Evolutionary conservation across 2,888 invertebrate genomes (phyloP), one percentile per base, ranked within the genome.

Genomic region (Disparrhopalites patrizii): DNA sequence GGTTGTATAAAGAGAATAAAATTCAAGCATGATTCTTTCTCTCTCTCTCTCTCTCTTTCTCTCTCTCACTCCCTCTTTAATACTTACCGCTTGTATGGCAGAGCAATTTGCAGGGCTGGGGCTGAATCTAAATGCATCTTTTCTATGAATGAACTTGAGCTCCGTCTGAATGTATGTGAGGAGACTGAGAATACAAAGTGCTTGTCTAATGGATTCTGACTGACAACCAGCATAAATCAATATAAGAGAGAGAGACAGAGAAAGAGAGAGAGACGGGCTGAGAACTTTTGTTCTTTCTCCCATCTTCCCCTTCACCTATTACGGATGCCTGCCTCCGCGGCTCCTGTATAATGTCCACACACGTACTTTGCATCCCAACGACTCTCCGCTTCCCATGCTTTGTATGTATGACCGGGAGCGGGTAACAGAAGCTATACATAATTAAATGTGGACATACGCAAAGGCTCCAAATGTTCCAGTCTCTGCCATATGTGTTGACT

Each of bases 211-310:
- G 73, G 67, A 70, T 66, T 69, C 62, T 69, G 69, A 70, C 68
- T 70, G 73, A 71, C 71, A 69, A 57, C 54, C 40, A 65, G 66
- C 70, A 73, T 73, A 71, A 73, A 73, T 73, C 73, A 73, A 70
- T 71, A 73, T 62, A 65, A 66, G 57, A 50, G 43, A 28, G 27
- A 31, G 18, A 31, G 18, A 38, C 23, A 10, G 33, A 31, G 31
- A 27, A n/a, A 8, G 27, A 25, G 33, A 56, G 23, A 38, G 28
- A 36, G 36, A 13, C 20, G 38, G 25, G 27, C 25, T 23, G 23
- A 27, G 38, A 58, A 58, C 38, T 40, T 15, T 58, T 18, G n/a
- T 30, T 20, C 8, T 30, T 15, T n/a, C 40, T 18, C 18, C 20
- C 27, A 8, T 15, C 8, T 30, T 20, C n/a, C 13, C 23, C 13